phyloP scores from a whole-genome alignment of 1,140 invertebrate species.

The Lasaia peninsularis region DNA sequence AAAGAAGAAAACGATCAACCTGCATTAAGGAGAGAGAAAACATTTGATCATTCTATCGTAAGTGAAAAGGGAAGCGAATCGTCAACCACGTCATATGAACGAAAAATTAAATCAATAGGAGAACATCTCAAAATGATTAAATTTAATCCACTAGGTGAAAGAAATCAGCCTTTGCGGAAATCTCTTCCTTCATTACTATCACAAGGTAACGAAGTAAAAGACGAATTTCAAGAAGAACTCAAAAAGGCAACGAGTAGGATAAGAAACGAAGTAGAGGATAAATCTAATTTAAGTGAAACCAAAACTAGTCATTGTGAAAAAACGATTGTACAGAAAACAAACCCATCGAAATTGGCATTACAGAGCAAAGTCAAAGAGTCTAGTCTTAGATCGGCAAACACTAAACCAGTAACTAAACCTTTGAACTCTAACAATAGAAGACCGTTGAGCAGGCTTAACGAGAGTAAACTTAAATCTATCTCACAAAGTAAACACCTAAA shows the following conservation, averaged over 20 bases:
- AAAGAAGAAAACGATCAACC: constrained; percentile 56
- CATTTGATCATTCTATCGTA: constrained; percentile 63
- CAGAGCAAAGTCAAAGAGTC: constrained; percentile 67
- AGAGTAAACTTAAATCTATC: constrained; percentile 43
- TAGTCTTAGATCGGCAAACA: constrained; percentile 57
- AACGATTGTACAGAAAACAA: constrained; percentile 50
- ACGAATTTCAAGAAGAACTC: constrained; percentile 83
- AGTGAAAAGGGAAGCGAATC: constrained; percentile 53
- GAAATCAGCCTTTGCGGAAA: constrained; percentile 65
- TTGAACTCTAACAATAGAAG: constrained; percentile 37
- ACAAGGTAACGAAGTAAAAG: constrained; percentile 80
- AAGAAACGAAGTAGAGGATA: constrained; percentile 73
- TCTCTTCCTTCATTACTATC: constrained; percentile 76
- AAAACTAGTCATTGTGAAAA: constrained; percentile 69
- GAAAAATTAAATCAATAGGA: constrained; percentile 58
- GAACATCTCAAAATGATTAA: constrained; percentile 57
- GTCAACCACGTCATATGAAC: constrained; percentile 51
- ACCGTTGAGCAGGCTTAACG: constrained; percentile 47
- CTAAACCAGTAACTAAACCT: constrained; percentile 48
- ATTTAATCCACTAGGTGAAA: constrained; percentile 45
- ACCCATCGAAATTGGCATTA: constrained; percentile 59
- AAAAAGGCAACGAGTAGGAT: constrained; percentile 81
- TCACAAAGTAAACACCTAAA: constrained; percentile 32
- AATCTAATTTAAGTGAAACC: constrained; percentile 63
- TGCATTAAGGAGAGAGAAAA: constrained; percentile 70